phyloP scores from a whole-genome alignment of 2,113 vertebrate genomes.

The Zeus faber region DNA sequence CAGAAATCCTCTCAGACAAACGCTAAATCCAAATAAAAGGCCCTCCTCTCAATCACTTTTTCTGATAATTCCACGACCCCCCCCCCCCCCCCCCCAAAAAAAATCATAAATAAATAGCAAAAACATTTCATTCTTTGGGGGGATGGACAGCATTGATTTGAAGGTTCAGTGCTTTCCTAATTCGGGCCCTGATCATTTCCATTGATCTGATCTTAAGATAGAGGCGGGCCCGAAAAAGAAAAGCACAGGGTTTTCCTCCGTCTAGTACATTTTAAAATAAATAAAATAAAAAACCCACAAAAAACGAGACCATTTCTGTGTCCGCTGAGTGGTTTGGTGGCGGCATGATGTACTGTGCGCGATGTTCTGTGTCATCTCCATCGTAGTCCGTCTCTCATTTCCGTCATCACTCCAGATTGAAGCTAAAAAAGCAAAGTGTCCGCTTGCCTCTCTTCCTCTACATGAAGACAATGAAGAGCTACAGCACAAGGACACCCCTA shows the following conservation, averaged over 20 bases:
- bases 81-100: constrained; percentile 32
- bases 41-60: background rate
- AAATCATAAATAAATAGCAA: too few species aligned
- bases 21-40: too few species aligned
- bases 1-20: constrained; percentile 68
- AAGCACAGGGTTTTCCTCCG: too few species aligned
- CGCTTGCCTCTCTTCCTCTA: too few species aligned
- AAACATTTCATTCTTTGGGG: too few species aligned
- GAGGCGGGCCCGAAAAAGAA: too few species aligned
- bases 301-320: constrained; percentile 60
- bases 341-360: constrained; percentile 39
- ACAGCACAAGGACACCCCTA: too few species aligned
- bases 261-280: constrained; percentile 32
- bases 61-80: background rate
- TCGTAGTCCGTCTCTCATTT: background rate
- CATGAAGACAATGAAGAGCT: too few species aligned
- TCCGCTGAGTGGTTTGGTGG: constrained; percentile 61
- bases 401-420: too few species aligned
- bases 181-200: constrained; percentile 40
- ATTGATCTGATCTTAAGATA: too few species aligned
- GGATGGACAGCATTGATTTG: constrained; percentile 58
- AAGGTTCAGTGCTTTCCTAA: constrained; percentile 62
- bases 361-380: background rate
- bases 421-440: too few species aligned
- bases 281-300: constrained; percentile 8